Evolutionary conservation across 2,113 vertebrate genomes (phyloP).

Genomic region (Apistogramma diplotaenia): DNA sequence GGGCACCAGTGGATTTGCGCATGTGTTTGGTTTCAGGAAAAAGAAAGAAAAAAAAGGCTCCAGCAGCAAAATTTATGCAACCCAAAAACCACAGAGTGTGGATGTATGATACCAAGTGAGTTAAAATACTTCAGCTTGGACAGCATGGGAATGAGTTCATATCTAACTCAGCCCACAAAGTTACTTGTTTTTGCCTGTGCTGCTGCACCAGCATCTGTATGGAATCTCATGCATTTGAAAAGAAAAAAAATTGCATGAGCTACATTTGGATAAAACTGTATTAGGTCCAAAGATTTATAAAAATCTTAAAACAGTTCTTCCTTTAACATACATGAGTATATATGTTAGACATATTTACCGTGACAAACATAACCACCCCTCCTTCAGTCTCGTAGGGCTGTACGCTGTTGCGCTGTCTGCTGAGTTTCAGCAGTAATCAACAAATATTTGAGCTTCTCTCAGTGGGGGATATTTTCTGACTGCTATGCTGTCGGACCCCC

Average conservation of each 20-base stretch:
- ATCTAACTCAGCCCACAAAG: background rate
- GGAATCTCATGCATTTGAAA: background rate
- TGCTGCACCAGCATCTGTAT: background rate
- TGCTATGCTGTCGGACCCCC: no score
- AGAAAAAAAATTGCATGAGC: background rate
- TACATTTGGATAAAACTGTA: background rate
- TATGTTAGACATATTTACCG: no score
- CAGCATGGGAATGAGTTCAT: background rate
- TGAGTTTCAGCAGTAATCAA: no score
- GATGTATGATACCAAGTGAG: background rate
- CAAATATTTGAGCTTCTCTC: no score
- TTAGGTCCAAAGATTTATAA: background rate
- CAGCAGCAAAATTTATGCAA: background rate
- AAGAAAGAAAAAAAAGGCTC: background rate
- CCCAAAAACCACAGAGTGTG: background rate
- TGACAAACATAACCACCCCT: background rate
- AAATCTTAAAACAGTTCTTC: background rate
- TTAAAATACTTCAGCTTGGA: background rate
- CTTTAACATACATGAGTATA: background rate
- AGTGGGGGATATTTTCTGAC: no score
- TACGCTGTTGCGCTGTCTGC: background rate
- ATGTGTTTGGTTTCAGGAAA: background rate
- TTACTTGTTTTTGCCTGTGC: background rate
- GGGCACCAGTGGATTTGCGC: conserved; percentile 12
- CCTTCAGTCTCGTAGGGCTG: background rate